Base-by-base conservation (phyloP, 2,797 vertebrate species). In the Semotilus atromaculatus region DNA sequence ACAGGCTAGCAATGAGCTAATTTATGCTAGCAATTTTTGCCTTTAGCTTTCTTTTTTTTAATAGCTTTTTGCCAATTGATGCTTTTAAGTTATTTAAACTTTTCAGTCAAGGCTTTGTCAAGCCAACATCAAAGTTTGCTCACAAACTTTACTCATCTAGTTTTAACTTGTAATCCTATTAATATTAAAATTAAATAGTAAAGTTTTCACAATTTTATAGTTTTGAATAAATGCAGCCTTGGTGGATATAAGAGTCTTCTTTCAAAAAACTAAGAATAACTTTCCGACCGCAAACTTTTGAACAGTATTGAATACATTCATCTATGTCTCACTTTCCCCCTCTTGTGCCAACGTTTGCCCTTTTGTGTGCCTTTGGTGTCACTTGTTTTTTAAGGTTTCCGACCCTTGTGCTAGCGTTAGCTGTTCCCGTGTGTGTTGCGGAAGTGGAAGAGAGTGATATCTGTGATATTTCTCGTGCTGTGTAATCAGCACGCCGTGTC, bases 401-500 rank as follows among this genome's bases (percentile, higher is more conserved):
- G 38, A 72, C 18, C 38, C 29, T 23, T 21, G 9, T 26, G 21
- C 40, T 82, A 23, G 36, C 4, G 4, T 72, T 71, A 43, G 18
- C 53, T 19, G 26, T 8, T 43, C 38, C 36, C 7, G 10, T 9
- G 53, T 72, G 80, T 45, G 73, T 73, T 36, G 70, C 36, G 40
- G 16, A 74, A 74, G 58, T 74, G 40, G 43, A 78, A 64, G 74
- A 66, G 80, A 40, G 19, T 36, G 34, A 40, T 83, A 74, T 66
- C 13, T 62, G 70, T 45, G 40, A 29, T 80, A 83, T 58, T 19
- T 85, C 43, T 40, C 26, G 3, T 36, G 19, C 23, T 14, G 66
- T 79, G 67, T 66, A 38, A 83, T 82, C 58, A 73, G 29, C 58
- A 80, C 21, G 36, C 70, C 13, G 45, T 85, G 76, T 77, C n/a